Percentiles rank a stretch among this genome's conserved stretches.
phyloP scores from a whole-genome alignment of 2,113 vertebrate genomes.

The Callionymus lyra region DNA sequence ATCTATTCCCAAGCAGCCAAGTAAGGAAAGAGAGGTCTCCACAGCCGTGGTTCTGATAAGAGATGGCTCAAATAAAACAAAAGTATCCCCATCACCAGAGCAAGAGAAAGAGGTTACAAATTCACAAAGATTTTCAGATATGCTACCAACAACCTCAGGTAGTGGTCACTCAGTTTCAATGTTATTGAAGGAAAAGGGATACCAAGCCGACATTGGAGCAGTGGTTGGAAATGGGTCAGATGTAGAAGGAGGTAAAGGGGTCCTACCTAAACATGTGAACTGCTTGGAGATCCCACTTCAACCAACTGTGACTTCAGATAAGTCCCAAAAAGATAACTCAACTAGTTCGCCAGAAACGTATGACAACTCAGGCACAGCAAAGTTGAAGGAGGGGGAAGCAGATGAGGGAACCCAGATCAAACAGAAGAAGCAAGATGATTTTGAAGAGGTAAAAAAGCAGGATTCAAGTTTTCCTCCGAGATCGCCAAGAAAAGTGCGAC shows the following conservation, averaged over 20 bases:
- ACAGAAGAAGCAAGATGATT: conserved; percentile 32
- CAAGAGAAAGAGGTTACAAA: conserved; percentile 37
- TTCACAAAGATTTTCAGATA: not conserved
- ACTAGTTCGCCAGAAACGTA: conserved; percentile 35
- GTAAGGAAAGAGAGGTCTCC: conserved; percentile 67
- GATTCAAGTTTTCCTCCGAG: conserved; percentile 50
- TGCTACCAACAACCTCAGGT: conserved; percentile 3
- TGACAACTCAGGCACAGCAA: conserved; percentile 14
- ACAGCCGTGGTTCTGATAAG: conserved; percentile 59
- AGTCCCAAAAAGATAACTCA: conserved; percentile 37
- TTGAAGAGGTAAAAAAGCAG: conserved; percentile 50
- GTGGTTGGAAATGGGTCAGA: conserved; percentile 49
- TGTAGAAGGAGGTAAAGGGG: conserved; percentile 17
- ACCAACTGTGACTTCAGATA: conserved; percentile 29
- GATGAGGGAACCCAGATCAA: conserved; percentile 13
- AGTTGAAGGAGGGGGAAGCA: conserved; percentile 18
- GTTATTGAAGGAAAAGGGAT: conserved; percentile 71
- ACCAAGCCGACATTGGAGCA: conserved; percentile 71
- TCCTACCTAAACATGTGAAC: conserved; percentile 62
- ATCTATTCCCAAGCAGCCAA: conserved; percentile 46
- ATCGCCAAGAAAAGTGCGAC: conserved; percentile 48
- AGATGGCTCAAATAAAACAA: conserved; percentile 42
- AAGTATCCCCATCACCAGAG: conserved; percentile 17
- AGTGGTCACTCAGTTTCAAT: conserved; percentile 66
- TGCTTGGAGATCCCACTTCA: conserved; percentile 66